These are phyloP conservation scores for Galagoides demidoff DNA, from an alignment of 2,797 vertebrate genomes.

Conservation along the genomic window DNA sequence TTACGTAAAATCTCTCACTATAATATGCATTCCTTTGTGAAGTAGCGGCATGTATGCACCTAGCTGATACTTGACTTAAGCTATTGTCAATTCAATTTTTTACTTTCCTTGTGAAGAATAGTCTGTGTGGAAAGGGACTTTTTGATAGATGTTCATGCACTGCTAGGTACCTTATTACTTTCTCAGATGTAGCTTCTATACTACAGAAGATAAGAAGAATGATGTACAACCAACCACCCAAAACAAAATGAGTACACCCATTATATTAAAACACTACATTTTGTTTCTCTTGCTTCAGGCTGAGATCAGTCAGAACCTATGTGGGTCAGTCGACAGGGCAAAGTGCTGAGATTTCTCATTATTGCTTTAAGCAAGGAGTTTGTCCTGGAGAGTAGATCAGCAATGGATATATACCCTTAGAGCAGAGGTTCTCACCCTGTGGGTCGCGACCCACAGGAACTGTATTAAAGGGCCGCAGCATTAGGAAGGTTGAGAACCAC, in stretches of 20 bases:
- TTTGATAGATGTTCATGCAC: background rate
- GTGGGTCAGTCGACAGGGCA: background rate
- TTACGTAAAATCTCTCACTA: slow-evolving; percentile 12
- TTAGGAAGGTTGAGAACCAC: too few species aligned
- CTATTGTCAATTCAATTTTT: background rate
- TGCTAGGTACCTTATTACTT: background rate
- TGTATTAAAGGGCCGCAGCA: too few species aligned
- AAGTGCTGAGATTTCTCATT: background rate
- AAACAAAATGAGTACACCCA: background rate
- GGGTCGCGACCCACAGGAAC: too few species aligned
- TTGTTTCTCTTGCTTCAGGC: background rate
- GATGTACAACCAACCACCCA: background rate
- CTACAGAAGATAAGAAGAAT: background rate
- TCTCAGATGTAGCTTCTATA: background rate
- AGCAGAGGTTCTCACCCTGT: background rate
- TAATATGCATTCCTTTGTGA: slow-evolving; percentile 12
- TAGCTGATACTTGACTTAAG: slow-evolving; percentile 35
- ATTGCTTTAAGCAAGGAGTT: background rate
- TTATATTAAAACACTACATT: slow-evolving; percentile 12
- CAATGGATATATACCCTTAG: background rate
- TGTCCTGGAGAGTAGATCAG: background rate
- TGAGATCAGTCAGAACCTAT: background rate
- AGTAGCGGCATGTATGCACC: background rate
- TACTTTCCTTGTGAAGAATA: slow-evolving; percentile 13
- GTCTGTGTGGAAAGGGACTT: background rate